Base-by-base conservation (phyloP, 2,797 vertebrate genomes). In the Sciaenops ocellatus region DNA sequence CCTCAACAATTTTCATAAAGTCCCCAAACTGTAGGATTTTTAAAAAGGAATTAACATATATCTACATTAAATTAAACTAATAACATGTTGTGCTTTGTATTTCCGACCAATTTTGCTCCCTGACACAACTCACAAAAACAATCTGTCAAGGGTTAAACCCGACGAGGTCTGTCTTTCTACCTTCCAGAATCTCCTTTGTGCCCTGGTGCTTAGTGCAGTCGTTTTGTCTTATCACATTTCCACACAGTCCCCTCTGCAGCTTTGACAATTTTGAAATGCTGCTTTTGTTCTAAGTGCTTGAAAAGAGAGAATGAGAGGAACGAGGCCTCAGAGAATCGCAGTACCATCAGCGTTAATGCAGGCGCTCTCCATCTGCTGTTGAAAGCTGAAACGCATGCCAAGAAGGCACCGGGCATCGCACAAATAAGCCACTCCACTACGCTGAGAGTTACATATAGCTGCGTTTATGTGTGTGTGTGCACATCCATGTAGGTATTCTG, bases 311-410 rank as follows among this genome's bases (percentile, higher is more conserved):
- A 85, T 10, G 81, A 87, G 78, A 81, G 76, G 70, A 91, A 87
- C 69, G 82, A 90, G 87, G 76, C 90, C 86, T 85, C 64, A 10
- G 92, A 93, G 93, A 83, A 80, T 85, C 67, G 9, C 55, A 6
- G 84, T 30, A 44, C 82, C 93, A 94, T 95, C 93, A 87, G 91
- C 77, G 62, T 91, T 91, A 87, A 92, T 85, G 80, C 92, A 93
- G 94, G 73, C 83, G 41, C 80, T 72, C 78, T 88, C 87, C 84
- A 68, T 86, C 90, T 89, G 89, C 78, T 74, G 85, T 7, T 12
- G 30, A 60, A 69, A 59, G 71, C 66, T 11, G 66, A 8, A 22
- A 18, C 20, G 42, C 11, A 76, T 85, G 88, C 91, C 93, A 92
- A 88, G 80, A 76, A 86, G 30, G 70, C 77, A 55, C 46, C 20